Percentiles rank a stretch among this genome's conserved stretches.
Evolutionary conservation across 2,888 invertebrate genomes (phyloP).

Genomic region (Melipona bicolor): DNA sequence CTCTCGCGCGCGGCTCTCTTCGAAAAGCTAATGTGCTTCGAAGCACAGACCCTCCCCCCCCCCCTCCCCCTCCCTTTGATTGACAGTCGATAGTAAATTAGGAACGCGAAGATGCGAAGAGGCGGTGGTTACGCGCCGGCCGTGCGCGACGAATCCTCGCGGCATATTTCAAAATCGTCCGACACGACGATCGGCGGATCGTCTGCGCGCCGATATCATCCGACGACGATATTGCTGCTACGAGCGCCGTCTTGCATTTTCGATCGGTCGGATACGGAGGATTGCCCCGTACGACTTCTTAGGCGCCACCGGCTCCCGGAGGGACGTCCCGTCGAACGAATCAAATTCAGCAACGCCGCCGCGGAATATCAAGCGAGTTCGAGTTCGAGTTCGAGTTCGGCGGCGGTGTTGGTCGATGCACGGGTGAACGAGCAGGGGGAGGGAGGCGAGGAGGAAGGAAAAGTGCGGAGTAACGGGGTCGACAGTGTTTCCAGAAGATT

Average conservation of each 20-base stretch:
- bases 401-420: not conserved
- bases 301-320: conserved; percentile 48
- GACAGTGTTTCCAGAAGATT: conserved; percentile 27
- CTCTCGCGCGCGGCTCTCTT: conserved; percentile 39
- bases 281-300: conserved; percentile 40
- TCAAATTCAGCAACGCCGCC: conserved; percentile 15
- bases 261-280: conserved; percentile 27
- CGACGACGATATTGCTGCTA: not conserved
- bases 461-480: conserved; percentile 26
- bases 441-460: conserved; percentile 3
- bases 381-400: not conserved
- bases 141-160: not conserved
- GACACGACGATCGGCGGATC: not conserved
- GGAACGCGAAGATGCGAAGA: not conserved
- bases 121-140: not conserved
- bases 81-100: conserved; percentile 59
- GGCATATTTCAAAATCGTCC: too few species aligned
- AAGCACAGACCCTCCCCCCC: conserved; percentile 14
- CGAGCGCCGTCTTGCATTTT: conserved; percentile 38
- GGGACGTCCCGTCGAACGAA: conserved; percentile 17
- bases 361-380: conserved; percentile 12
- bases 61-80: conserved; percentile 30
- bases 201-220: conserved; percentile 23
- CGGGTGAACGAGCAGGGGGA: too few species aligned
- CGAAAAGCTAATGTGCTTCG: conserved; percentile 39